Evolutionary conservation across 1,140 invertebrate species (phyloP).

Genomic region (Panulirus ornatus): DNA sequence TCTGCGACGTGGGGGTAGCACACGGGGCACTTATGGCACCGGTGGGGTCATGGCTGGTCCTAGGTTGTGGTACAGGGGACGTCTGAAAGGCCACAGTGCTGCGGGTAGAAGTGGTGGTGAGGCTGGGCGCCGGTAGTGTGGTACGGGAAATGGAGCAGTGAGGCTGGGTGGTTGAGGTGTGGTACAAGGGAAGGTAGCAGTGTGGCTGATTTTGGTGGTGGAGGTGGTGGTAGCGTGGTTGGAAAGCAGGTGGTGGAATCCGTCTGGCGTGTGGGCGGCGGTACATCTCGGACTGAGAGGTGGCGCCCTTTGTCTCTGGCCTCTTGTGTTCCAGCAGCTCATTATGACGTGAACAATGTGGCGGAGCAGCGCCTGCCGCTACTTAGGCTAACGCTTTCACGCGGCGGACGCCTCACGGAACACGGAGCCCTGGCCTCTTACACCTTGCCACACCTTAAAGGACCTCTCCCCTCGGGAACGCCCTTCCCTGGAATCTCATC

Average conservation of each 20-base stretch:
- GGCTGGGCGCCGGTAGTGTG: neutral
- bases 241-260: too few relatives aligned
- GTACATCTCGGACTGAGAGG: too few relatives aligned
- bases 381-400: neutral
- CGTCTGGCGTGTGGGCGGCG: too few relatives aligned
- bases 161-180: neutral
- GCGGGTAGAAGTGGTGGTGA: constrained; percentile 1
- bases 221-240: neutral
- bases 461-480: neutral
- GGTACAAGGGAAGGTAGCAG: neutral
- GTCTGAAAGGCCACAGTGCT: neutral
- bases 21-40: neutral
- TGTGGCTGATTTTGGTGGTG: neutral
- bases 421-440: too few relatives aligned
- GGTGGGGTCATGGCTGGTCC: neutral
- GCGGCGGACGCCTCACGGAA: neutral
- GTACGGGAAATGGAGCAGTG: neutral
- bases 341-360: constrained; percentile 19
- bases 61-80: neutral
- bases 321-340: constrained; percentile 8
- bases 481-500: too few relatives aligned
- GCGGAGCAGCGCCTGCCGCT: neutral
- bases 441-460: too few relatives aligned
- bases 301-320: constrained; percentile 18
- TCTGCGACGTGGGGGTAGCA: neutral